Percentiles rank a stretch among this genome's conserved stretches.
Conservation (phyloP, 1,140 invertebrate species). For the Brachionus koreanus region DNA sequence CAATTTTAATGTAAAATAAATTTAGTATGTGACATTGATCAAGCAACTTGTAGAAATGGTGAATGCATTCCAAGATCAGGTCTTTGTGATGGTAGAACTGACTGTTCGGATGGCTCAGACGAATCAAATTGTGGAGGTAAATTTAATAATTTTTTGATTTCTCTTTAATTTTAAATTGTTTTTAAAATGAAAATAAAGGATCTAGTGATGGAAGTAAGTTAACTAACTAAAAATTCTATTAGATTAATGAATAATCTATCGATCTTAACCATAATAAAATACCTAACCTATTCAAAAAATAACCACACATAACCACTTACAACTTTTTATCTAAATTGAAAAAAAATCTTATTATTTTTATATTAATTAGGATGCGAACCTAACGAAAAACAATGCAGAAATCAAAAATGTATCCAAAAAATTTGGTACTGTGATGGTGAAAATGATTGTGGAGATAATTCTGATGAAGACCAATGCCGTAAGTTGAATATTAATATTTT, state of each 20-base stretch:
- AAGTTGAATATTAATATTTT: not conserved
- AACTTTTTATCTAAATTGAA: not conserved
- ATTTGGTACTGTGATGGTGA: constrained; percentile 44
- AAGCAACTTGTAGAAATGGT: constrained; percentile 44
- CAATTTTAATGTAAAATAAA: not conserved
- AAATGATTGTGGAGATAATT: constrained; percentile 44
- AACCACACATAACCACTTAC: not conserved
- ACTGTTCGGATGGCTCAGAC: constrained; percentile 82
- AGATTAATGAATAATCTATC: not conserved
- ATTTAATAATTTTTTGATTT: not conserved
- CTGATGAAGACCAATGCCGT: constrained; percentile 41
- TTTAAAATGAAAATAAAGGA: not conserved
- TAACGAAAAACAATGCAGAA: constrained; percentile 84
- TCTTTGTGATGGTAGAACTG: constrained; percentile 72
- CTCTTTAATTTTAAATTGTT: not conserved
- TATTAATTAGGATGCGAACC: constrained; percentile 69
- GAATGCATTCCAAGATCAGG: constrained; percentile 36
- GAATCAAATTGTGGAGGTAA: constrained; percentile 72
- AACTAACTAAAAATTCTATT: not conserved
- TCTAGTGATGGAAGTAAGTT: constrained; percentile 6
- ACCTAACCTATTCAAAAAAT: not conserved
- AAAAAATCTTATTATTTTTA: not conserved
- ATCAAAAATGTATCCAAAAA: constrained; percentile 84
- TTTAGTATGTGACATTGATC: constrained; percentile 40
- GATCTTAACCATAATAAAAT: not conserved